Evolutionary conservation across 2,888 invertebrate species (phyloP), one percentile per base, ranked within the genome.

Genomic region (Eilema depressum): DNA sequence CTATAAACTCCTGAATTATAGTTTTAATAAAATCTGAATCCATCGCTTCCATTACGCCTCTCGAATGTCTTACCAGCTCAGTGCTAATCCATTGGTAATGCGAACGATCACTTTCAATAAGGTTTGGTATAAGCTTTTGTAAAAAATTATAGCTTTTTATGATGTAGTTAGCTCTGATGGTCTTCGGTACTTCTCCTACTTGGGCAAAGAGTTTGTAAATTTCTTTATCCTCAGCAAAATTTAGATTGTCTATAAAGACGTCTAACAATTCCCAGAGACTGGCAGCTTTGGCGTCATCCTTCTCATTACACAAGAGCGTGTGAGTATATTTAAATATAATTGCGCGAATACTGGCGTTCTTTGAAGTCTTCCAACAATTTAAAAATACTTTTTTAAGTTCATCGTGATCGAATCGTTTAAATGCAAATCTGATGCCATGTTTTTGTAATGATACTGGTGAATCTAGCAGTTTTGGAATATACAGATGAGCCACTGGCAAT

Each of bases 401-500:
- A 20, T 85, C 78, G 17, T 83, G 77, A 67, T 86, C 81, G 26
- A 92, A 77, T 74, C 89, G 91, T 10, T 66, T 71, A 71, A 89
- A 89, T 33, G 90, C 89, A 53, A 91, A 74, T 53, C 92, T 87
- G 63, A 93, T 89, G 0, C 89, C 91, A 76, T 92, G 92, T 77
- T 93, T 93, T 77, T 93, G 93, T 53, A 93, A 73, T 8, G 93
- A 92, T 3, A 92, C 92, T 14, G 89, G 91, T 5, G 88, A 80
- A 80, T 90, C 82, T 14, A 91, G 73, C 66, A 93, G 74, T 71
- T 86, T 85, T 4, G 85, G 85, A 59, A 93, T 83, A 73, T 86
- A 82, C 69, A 84, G 78, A 59, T 77, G 81, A 66, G 85, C 85
- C 59, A 82, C 70, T 20, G 69, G 63, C n/a, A 73, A 59, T 71